Evolutionary conservation across 1,140 invertebrate genomes (phyloP).

Genomic region (Mizuhopecten yessoensis): DNA sequence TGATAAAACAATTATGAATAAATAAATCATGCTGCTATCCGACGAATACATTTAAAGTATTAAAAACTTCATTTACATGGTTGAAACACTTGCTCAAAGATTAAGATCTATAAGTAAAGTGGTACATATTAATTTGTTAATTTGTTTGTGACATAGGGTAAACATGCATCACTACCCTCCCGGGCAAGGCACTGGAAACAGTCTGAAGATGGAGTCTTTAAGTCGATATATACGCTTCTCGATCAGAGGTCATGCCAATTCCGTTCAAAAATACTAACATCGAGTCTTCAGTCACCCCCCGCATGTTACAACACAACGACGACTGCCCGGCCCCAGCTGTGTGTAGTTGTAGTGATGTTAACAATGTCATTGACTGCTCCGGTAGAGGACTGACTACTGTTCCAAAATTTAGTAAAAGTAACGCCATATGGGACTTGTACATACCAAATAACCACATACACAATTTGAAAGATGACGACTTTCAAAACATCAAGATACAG

Average conservation of each 20-base stretch:
- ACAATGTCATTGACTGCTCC: not conserved
- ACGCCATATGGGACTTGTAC: not conserved
- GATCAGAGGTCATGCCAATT: not conserved
- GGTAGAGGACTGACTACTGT: not conserved
- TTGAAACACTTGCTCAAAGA: no score
- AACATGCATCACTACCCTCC: not conserved
- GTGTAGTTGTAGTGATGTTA: not conserved
- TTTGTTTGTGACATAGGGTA: not conserved
- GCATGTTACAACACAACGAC: not conserved
- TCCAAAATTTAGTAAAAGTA: not conserved
- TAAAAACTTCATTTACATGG: no score
- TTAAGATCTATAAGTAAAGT: no score
- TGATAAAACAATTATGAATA: no score
- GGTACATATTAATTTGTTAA: no score
- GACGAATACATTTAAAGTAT: no score
- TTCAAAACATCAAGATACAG: not conserved
- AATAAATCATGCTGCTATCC: no score
- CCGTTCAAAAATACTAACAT: not conserved
- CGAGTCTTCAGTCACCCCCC: not conserved
- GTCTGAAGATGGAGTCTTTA: not conserved
- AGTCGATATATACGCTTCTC: not conserved
- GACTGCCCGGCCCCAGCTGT: not conserved
- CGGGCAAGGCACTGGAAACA: not conserved
- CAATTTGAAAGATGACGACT: not conserved
- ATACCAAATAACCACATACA: not conserved